Conservation (phyloP, 2,113 vertebrate species). For the Tringa solitaria region DNA sequence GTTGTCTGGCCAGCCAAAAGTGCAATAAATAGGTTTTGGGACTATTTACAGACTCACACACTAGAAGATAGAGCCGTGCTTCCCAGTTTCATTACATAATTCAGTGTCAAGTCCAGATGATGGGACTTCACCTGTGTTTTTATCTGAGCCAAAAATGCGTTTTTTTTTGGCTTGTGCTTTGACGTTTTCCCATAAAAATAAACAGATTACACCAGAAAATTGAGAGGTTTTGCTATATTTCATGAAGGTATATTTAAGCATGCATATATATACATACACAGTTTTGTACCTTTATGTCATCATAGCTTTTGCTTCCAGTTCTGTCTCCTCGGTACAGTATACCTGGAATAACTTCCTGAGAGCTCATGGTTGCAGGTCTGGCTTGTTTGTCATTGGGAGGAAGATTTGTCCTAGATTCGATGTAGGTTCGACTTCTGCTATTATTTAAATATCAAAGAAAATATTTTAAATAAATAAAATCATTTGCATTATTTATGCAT, state of each 20-base stretch:
- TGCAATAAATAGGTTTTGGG: constrained; percentile 35
- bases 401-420: neutral
- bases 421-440: neutral
- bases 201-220: neutral
- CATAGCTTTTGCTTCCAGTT: neutral
- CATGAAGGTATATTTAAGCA: neutral
- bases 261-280: neutral
- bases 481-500: neutral
- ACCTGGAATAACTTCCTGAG: neutral
- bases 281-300: neutral
- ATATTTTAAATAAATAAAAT: neutral
- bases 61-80: neutral
- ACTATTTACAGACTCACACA: neutral
- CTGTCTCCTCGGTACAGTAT: neutral
- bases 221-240: neutral
- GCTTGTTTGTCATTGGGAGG: neutral
- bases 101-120: neutral
- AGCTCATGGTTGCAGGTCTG: neutral
- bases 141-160: neutral
- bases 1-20: constrained; percentile 4
- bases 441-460: neutral
- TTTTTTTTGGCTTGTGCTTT: neutral
- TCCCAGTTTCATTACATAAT: neutral
- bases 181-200: neutral
- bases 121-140: neutral